Conservation (phyloP, 2,888 invertebrate genomes). For the Nymphalis polychloros region DNA sequence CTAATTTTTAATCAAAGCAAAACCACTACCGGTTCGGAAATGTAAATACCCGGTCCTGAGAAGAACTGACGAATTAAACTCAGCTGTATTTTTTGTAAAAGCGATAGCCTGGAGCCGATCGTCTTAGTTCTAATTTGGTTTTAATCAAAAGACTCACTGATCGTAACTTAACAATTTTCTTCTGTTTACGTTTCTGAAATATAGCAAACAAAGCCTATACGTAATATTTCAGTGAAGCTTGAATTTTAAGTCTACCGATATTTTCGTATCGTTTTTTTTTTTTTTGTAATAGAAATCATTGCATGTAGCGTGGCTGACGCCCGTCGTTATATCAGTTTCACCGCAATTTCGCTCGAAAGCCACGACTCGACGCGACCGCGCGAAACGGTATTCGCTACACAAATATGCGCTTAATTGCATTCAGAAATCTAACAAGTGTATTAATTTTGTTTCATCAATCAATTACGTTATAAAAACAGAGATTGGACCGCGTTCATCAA, state of each 20-base stretch:
- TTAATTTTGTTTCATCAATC: slow-evolving; percentile 61
- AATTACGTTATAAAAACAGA: slow-evolving; percentile 54
- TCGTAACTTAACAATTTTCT: too few relatives aligned
- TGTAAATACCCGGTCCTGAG: too few relatives aligned
- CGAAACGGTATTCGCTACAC: slow-evolving; percentile 64
- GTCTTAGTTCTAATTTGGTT: too few relatives aligned
- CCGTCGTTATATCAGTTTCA: slow-evolving; percentile 69
- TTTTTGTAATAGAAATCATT: slow-evolving; percentile 34
- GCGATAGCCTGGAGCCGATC: too few relatives aligned
- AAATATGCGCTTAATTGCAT: slow-evolving; percentile 72
- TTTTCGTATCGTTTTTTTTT: slow-evolving; percentile 11
- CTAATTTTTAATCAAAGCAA: too few relatives aligned
- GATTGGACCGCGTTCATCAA: slow-evolving; percentile 1
- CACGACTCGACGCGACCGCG: slow-evolving; percentile 60
- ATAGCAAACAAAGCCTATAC: too few relatives aligned
- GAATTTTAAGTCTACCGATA: not conserved
- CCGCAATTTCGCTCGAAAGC: slow-evolving; percentile 73
- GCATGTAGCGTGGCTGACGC: slow-evolving; percentile 53
- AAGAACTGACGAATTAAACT: too few relatives aligned
- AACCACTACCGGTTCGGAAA: too few relatives aligned
- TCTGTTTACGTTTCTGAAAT: too few relatives aligned
- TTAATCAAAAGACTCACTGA: too few relatives aligned
- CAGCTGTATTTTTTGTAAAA: too few relatives aligned
- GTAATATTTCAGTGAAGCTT: not conserved
- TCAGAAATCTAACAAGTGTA: slow-evolving; percentile 62